Base-by-base conservation (phyloP, 1,140 invertebrate species). In the Delia radicum region DNA sequence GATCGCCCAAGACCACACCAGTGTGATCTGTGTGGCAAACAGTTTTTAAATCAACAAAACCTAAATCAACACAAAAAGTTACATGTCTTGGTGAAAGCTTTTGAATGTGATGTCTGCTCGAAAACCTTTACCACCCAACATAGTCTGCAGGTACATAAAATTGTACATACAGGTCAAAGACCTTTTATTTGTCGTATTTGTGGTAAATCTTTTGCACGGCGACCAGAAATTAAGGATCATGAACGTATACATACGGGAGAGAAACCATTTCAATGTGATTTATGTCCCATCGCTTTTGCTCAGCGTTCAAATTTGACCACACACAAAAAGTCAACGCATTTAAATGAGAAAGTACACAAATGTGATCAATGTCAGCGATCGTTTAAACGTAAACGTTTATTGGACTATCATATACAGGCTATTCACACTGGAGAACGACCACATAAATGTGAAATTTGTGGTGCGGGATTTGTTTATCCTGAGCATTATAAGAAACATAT, bases 401-500 rank as follows among this genome's bases (percentile, higher is more conserved):
- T 95, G 7, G 92, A 95, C 82, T 95, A 95, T 83, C 94, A 96
- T 81, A 90, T 92, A 63, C 94, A 94, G 86, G 92, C 93, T 2
- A 90, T 90, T 0, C 94, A 96, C 83, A 94, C 92, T 0, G 93
- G 93, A 24, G 92, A 94, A 86, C 86, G 93, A 0, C 93, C 94
- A 1, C 92, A 91, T 73, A 91, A 92, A 79, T 96, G 94, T 81
- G 86, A 90, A 2, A 85, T 91, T 0, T 96, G 94, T 80, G 86
- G 89, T 42, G 92, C 94, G 2, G 92, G 91, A 0, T 96, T 96
- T 86, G 93, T 94, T 13, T 95, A 95, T 87, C 93, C 93, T 0
- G 93, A 94, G 80, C 94, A 95, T 81, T 93, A 92, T 80, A 94
- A 94, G 82, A 95, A 95, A 77, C 95, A 96, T 79, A 87, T 91